These are phyloP conservation scores for Drosophila eohydei DNA, from an alignment of 2,888 invertebrate genomes.

Conservation along the genomic window DNA sequence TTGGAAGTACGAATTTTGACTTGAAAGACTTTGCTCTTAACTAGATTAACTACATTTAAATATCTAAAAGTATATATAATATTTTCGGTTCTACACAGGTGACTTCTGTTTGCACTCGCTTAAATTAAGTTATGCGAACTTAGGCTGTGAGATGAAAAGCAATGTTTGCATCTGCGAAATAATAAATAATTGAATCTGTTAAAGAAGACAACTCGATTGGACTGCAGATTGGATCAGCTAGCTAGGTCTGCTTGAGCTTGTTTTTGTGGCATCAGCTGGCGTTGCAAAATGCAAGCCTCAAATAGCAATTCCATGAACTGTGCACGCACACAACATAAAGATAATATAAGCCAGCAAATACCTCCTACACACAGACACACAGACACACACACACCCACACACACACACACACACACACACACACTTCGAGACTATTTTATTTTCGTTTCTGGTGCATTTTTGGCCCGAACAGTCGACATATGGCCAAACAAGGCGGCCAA, in stretches of 20 bases:
- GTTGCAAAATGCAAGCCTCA: slow-evolving; percentile 50
- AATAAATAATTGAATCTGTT: slow-evolving; percentile 12
- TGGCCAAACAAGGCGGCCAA: slow-evolving; percentile 55
- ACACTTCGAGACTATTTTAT: slow-evolving; percentile 27
- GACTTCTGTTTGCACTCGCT: too few species aligned
- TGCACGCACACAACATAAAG: slow-evolving; percentile 64
- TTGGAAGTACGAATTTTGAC: too few species aligned
- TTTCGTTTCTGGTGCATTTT: slow-evolving; percentile 47
- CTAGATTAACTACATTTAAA: too few species aligned
- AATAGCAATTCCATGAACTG: slow-evolving; percentile 71
- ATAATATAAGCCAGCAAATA: slow-evolving; percentile 44
- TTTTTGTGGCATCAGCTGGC: slow-evolving; percentile 50
- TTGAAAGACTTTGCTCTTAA: too few species aligned
- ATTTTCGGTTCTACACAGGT: not conserved
- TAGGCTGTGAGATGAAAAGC: not conserved
- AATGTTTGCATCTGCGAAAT: not conserved
- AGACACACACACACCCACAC: not conserved
- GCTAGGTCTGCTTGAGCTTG: slow-evolving; percentile 12
- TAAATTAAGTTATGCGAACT: not conserved
- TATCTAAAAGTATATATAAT: not conserved
- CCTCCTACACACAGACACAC: slow-evolving; percentile 23
- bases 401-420: not conserved
- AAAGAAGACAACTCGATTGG: slow-evolving; percentile 24
- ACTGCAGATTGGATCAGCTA: slow-evolving; percentile 16
- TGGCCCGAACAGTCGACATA: slow-evolving; percentile 43